phyloP scores from a whole-genome alignment of 2,797 vertebrate genomes.

The Amniataba percoides region DNA sequence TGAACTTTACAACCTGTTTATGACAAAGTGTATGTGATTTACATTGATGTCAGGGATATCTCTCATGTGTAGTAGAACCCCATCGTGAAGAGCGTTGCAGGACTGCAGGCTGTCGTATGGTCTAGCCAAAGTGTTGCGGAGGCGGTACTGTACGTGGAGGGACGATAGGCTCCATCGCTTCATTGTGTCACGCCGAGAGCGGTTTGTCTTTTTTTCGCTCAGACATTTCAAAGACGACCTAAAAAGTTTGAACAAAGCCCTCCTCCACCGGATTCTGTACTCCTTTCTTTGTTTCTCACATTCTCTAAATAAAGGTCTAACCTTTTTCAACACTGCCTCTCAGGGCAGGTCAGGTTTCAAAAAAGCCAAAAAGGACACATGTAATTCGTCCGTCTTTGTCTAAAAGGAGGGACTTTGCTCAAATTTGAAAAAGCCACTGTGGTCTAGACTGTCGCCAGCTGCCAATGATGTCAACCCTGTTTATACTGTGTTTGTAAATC shows the following conservation, averaged over 20 bases:
- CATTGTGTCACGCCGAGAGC: conserved; percentile 34
- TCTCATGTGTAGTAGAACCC: conserved; percentile 78
- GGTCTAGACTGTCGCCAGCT: conserved; percentile 78
- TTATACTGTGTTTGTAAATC: conserved; percentile 81
- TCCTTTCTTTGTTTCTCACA: conserved; percentile 27
- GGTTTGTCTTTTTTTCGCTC: conserved; percentile 35
- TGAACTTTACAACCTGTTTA: conserved; percentile 76
- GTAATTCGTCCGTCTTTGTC: conserved; percentile 70
- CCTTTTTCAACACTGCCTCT: conserved; percentile 60
- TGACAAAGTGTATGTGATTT: conserved; percentile 84
- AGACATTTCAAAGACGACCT: conserved; percentile 20
- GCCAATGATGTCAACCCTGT: conserved; percentile 82
- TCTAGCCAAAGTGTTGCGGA: conserved; percentile 56
- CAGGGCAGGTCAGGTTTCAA: conserved; percentile 70
- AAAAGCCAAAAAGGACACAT: conserved; percentile 66
- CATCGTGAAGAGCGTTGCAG: conserved; percentile 64
- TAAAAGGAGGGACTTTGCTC: conserved; percentile 69
- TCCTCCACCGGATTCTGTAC: conserved; percentile 38
- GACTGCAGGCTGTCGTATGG: conserved; percentile 62
- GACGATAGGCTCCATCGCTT: conserved; percentile 24
- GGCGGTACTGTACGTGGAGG: conserved; percentile 43
- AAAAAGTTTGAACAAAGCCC: conserved; percentile 59
- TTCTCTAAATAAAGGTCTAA: conserved; percentile 58
- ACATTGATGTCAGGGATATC: conserved; percentile 86
- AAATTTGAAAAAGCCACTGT: conserved; percentile 76